Conservation (phyloP, 2,113 vertebrate genomes). For the Tursiops truncatus region DNA sequence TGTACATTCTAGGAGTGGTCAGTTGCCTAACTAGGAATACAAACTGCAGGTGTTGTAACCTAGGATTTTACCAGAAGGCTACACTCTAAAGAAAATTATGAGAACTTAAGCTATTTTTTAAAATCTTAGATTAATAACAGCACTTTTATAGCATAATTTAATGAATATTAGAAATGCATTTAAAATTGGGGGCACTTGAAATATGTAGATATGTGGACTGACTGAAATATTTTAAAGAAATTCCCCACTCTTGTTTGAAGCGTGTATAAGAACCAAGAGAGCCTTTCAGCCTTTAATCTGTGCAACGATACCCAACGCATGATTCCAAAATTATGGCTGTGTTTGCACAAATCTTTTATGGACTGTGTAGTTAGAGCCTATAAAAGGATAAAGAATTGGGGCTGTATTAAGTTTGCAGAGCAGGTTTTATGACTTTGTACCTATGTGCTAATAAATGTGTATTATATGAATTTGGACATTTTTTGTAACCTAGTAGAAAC, state of each 20-base stretch:
- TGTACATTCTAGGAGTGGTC: not conserved
- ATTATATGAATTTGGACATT: not conserved
- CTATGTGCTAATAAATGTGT: not conserved
- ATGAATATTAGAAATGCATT: not conserved
- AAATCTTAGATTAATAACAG: not conserved
- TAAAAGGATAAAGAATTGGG: not conserved
- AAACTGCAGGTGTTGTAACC: not conserved
- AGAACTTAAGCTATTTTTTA: not conserved
- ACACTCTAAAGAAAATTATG: not conserved
- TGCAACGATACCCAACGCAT: not conserved
- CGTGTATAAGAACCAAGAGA: not conserved
- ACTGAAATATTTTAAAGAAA: not conserved
- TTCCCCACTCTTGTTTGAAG: not conserved
- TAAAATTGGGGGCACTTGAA: not conserved
- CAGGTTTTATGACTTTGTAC: not conserved
- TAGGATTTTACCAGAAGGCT: not conserved
- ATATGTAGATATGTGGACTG: not conserved
- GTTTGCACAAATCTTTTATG: not conserved
- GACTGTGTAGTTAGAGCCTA: not conserved
- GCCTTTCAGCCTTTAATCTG: not conserved
- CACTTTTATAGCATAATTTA: not conserved
- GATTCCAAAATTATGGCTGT: conserved; percentile 27
- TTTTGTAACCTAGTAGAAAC: not conserved
- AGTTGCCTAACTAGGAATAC: not conserved
- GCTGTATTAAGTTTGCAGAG: not conserved